Evolutionary conservation across 2,888 invertebrate species (phyloP), one percentile per base, ranked within the genome.

Genomic region (Isotomurus palustris): DNA sequence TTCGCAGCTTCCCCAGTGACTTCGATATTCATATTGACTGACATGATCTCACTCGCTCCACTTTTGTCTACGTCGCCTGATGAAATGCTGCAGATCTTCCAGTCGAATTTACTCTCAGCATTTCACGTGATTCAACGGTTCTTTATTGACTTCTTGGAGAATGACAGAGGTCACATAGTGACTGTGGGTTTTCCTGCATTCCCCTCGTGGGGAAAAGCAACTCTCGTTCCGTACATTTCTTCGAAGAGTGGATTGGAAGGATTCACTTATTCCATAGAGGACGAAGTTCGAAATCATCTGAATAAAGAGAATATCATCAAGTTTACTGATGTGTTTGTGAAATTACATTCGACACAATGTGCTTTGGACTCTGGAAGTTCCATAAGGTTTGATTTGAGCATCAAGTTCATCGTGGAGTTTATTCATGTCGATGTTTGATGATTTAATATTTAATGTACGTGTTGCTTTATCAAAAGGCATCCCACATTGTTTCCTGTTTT

Each of bases 231-330:
- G 5, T 43, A 43, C 14, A 21, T 43, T 6, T 14, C 21, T 14
- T 43, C 43, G 5, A 24, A 24, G 43, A 21, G 43, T 14, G 47
- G 47, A n/a, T 14, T 27, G 3, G 24, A n/a, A 27, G 47, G 47
- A 47, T 47, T 47, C 17, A 27, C 19, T 25, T 28, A 47, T 27
- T 24, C 47, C 3, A 5, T 47, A 10, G 27, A 27, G n/a, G 47
- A 47, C n/a, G 17, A n/a, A 14, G 27, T 47, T 17, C 22, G 27
- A 47, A 25, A 27, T 47, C 47, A 47, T 27, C 3, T 47, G 28
- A 28, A n/a, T 10, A 19, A 27, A n/a, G 24, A n/a, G n/a, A n/a
- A n/a, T n/a, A n/a, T n/a, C n/a, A n/a, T n/a, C n/a, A n/a, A n/a
- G n/a, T n/a, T n/a, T n/a, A n/a, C n/a, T n/a, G n/a, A n/a, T n/a